These are phyloP conservation scores for Pycnomerus fuliginosus DNA, from an alignment of 2,888 invertebrate species.

Conservation along the genomic window DNA sequence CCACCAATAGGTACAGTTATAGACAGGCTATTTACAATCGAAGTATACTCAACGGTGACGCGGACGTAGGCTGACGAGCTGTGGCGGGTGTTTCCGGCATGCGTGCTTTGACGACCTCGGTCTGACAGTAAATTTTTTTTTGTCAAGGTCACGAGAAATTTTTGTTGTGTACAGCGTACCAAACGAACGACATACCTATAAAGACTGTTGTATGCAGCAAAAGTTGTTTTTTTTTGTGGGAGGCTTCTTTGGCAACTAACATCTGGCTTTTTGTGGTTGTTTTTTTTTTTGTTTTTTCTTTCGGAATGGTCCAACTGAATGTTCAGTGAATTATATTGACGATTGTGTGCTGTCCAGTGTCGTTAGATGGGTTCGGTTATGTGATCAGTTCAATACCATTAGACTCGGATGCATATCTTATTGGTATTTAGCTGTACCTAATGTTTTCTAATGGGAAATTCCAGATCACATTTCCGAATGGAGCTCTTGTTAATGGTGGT, in stretches of 20 bases:
- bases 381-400: too few species aligned
- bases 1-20: constrained; percentile 70
- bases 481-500: too few species aligned
- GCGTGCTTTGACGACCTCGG: constrained; percentile 69
- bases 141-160: constrained; percentile 6
- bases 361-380: too few species aligned
- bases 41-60: constrained; percentile 60
- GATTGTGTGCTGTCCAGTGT: too few species aligned
- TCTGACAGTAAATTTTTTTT: constrained; percentile 14
- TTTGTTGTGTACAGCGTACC: constrained; percentile 14
- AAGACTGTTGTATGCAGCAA: constrained; percentile 10
- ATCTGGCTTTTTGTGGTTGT: background rate
- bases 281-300: background rate
- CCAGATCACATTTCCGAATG: too few species aligned
- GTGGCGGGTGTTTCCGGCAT: constrained; percentile 81
- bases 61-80: constrained; percentile 71
- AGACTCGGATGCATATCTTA: too few species aligned
- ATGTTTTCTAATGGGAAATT: too few species aligned
- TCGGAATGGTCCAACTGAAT: too few species aligned
- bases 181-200: background rate
- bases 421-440: too few species aligned
- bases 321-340: background rate
- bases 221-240: constrained; percentile 10
- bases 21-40: constrained; percentile 67
- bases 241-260: constrained; percentile 12